Base-by-base conservation (phyloP, 2,797 vertebrate species). In the Macropodus opercularis region DNA sequence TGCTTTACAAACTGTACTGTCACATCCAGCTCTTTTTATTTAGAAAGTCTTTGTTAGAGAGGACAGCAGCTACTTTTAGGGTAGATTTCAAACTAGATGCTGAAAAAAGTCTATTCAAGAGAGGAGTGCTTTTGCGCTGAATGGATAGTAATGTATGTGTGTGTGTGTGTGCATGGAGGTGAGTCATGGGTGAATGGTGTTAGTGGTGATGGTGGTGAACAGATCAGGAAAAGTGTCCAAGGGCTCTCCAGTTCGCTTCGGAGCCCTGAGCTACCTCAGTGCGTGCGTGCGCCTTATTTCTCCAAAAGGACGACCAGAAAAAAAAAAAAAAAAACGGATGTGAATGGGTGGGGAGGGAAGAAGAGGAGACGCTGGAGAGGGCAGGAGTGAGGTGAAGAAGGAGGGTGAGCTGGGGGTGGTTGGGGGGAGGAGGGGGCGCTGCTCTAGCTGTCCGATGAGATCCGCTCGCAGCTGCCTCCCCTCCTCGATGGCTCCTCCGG, bases 1-100 rank as follows among this genome's bases (percentile, higher is more conserved):
- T 71, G 80, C 69, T 81, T 76, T 78, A 81, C 79, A 85, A 84
- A 75, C 69, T 58, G 42, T 35, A 32, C 77, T 87, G 82, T 84
- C 82, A 84, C 82, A 78, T 78, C 44, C 69, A 58, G 69, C 8
- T 42, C 67, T 59, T 75, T 80, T 78, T 73, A 73, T 66, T 72
- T 51, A 49, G 56, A 56, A 53, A 54, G 60, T 40, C 72, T 87
- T 75, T 75, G 70, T 76, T 70, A 62, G 75, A 19, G 8, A 2
- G 59, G 79, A 69, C 66, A 52, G 56, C 53, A 40, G 29, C 50
- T 70, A 64, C 68, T 68, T 77, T 72, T 44, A 31, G 32, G 39
- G 17, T 61, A 9, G 22, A 58, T 68, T 60, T 68, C 41, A n/a
- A 64, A 62, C n/a, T 14, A 13, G 40, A 54, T 26, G 6, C 12